phyloP scores from a whole-genome alignment of 2,888 invertebrate genomes.

The Lamellibrachia columna region DNA sequence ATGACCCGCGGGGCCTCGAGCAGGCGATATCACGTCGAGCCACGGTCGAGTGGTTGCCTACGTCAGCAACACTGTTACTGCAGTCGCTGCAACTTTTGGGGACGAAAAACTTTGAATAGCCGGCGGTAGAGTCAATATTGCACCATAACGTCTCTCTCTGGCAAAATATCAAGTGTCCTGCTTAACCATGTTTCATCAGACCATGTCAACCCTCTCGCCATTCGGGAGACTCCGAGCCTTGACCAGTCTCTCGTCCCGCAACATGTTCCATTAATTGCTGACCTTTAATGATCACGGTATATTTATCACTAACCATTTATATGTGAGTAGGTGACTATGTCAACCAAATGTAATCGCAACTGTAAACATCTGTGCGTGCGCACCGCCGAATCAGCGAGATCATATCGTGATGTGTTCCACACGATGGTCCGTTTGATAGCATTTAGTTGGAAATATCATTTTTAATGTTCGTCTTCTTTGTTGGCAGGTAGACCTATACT shows the following conservation, averaged over 20 bases:
- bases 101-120: not conserved
- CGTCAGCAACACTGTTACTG: not conserved
- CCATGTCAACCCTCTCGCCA: too few species aligned
- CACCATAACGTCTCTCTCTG: not conserved
- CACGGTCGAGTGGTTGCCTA: not conserved
- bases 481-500: too few species aligned
- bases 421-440: too few species aligned
- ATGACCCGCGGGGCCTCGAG: not conserved
- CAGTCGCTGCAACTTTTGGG: not conserved
- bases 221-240: too few species aligned
- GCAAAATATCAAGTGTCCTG: too few species aligned
- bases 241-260: too few species aligned
- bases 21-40: not conserved
- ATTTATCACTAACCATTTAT: not conserved
- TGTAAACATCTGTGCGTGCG: not conserved
- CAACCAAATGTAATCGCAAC: not conserved
- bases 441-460: too few species aligned
- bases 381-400: not conserved
- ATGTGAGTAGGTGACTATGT: not conserved
- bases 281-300: not conserved
- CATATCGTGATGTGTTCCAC: not conserved
- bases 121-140: not conserved
- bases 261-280: too few species aligned
- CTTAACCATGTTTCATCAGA: too few species aligned
- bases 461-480: too few species aligned